These are phyloP conservation scores for Tokudaia muenninki DNA, from an alignment of 2,797 vertebrate species.

Conservation along the genomic window DNA sequence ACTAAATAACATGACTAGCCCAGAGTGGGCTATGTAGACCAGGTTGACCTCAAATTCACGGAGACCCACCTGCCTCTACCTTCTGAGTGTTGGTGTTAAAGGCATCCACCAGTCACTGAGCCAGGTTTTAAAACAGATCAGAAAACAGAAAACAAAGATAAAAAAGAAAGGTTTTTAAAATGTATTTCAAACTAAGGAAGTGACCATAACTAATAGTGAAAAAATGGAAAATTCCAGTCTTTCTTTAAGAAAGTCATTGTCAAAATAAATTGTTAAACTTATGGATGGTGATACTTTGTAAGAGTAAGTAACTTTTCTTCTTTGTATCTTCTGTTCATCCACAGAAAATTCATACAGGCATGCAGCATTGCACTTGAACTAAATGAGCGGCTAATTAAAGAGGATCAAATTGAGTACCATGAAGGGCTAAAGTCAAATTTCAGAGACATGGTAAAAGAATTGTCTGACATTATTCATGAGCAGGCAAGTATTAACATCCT, in stretches of 20 bases:
- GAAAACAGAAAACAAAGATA: conserved; percentile 21
- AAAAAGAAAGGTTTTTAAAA: not conserved
- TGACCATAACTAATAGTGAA: not conserved
- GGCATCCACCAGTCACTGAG: not conserved
- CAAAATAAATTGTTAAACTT: conserved; percentile 29
- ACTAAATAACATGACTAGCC: not conserved
- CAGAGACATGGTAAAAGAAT: conserved; percentile 98
- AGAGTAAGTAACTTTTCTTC: conserved; percentile 47
- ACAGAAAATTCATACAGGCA: conserved; percentile 95
- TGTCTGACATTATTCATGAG: conserved; percentile 98
- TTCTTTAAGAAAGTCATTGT: not conserved
- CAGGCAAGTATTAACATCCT: conserved; percentile 89
- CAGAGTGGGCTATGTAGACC: not conserved
- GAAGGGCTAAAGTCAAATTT: conserved; percentile 98
- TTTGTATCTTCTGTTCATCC: conserved; percentile 48
- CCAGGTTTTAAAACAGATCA: conserved; percentile 45
- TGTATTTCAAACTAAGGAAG: conserved; percentile 5
- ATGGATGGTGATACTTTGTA: not conserved
- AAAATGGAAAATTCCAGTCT: not conserved
- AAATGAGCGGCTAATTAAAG: conserved; percentile 97
- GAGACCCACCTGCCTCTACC: not conserved
- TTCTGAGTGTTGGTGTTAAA: not conserved
- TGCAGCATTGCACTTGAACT: conserved; percentile 97
- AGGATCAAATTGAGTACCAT: conserved; percentile 97
- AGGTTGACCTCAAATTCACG: not conserved